Base-by-base conservation (phyloP, 1,140 invertebrate species). In the Trachymyrmex cornetzi region DNA sequence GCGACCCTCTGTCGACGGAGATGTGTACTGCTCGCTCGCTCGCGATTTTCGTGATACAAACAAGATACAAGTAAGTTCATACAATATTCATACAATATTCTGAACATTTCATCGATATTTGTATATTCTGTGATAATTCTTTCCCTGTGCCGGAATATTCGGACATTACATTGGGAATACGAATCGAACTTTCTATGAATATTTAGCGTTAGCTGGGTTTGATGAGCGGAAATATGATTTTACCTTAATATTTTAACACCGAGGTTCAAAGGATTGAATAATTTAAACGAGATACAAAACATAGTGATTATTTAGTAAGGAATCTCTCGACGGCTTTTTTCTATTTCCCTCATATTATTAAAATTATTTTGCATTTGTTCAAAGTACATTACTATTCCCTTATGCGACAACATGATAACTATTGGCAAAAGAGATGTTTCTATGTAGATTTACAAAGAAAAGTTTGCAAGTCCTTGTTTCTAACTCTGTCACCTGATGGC, bases 341-440 rank as follows among this genome's bases (percentile, higher is more conserved):
- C 57, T 11, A 77, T 64, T 77, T 27, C 11, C 2, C 9, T 50
- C 48, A 16, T 16, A 50, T 0, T 9, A 16, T 59, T 12, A 77
- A 64, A 57, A 63, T 64, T 67, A 67, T 14, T 27, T 77, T 77
- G 14, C 14, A 22, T 14, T 30, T n/a, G 6, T 66, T 30, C 1
- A 79, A 50, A 66, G 30, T 53, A 66, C 44, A 30, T 14, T 61
- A 38, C 19, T 22, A 77, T 44, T 63, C 24, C 27, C 50, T 30
- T 11, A 63, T 44, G 24, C 16, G n/a, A 34, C 7, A 61, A 74
- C 24, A 61, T 75, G 22, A 61, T n/a, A 48, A 59, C 57, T 74
- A 75, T 48, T 61, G 19, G 24, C 16, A 84, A 14, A 84, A 71
- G 34, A 48, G 19, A 75, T 53, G 19, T 55, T 69, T 34, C 22